Percentiles rank a stretch among this genome's conserved stretches.
These are phyloP conservation scores for Antennarius maculatus DNA, from an alignment of 2,797 vertebrate species.

Conservation along the genomic window DNA sequence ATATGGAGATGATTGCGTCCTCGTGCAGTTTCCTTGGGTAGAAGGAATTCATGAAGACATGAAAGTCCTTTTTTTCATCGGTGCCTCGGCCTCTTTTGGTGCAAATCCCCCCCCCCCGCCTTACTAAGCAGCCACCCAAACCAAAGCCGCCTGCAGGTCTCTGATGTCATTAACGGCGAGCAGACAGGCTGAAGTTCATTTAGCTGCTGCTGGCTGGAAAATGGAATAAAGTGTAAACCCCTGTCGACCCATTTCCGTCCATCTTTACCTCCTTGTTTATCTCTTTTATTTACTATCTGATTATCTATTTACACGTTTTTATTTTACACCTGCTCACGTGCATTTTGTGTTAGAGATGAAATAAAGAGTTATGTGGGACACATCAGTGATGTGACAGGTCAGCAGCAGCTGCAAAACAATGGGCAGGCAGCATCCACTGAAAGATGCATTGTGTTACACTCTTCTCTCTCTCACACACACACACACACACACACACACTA, in stretches of 20 bases:
- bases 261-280: constrained; percentile 5
- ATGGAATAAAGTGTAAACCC: constrained; percentile 29
- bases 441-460: constrained; percentile 40
- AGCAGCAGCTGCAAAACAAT: constrained; percentile 43
- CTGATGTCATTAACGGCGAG: constrained; percentile 56
- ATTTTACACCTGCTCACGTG: constrained; percentile 26
- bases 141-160: constrained; percentile 50
- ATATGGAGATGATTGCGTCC: constrained; percentile 53
- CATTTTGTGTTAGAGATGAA: constrained; percentile 17
- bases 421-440: constrained; percentile 43
- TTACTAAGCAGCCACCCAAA: constrained; percentile 28
- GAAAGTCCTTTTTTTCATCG: constrained; percentile 59
- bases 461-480: constrained; percentile 27
- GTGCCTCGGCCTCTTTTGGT: constrained; percentile 27
- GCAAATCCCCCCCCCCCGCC: constrained; percentile 34
- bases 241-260: constrained; percentile 14
- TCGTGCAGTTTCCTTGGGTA: constrained; percentile 30
- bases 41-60: constrained; percentile 46
- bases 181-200: constrained; percentile 65
- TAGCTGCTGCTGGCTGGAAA: constrained; percentile 54
- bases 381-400: constrained; percentile 27
- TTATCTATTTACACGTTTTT: constrained; percentile 1
- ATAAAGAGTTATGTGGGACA: constrained; percentile 14
- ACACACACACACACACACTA: constrained; percentile 25
- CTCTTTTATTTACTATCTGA: neutral